Evolutionary conservation across 2,113 vertebrate genomes (phyloP).

Genomic region (Spermophilus dauricus): DNA sequence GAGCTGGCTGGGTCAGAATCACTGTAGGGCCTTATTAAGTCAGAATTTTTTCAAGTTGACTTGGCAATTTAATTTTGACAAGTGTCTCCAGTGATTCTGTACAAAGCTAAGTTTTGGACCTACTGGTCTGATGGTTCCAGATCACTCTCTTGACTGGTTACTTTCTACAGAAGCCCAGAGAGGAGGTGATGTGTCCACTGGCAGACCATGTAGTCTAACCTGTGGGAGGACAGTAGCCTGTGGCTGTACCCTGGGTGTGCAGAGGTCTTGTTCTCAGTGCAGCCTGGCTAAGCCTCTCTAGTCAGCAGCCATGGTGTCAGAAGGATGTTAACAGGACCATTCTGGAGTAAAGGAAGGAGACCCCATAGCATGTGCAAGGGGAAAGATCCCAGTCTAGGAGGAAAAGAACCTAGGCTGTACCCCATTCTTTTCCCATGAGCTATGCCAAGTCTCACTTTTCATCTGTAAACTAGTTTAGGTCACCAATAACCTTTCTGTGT

Average conservation of each 20-base stretch:
- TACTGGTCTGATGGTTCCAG: neutral
- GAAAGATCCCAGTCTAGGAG: neutral
- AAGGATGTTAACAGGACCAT: neutral
- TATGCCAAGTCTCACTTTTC: neutral
- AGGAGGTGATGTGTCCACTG: rapidly evolving
- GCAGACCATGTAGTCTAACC: rapidly evolving
- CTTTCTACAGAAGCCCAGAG: no score
- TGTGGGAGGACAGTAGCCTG: neutral
- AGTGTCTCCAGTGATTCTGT: neutral
- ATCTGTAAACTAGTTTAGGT: neutral
- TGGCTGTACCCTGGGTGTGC: rapidly evolving
- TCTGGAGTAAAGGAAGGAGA: neutral
- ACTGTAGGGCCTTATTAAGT: neutral
- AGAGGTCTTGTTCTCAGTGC: neutral
- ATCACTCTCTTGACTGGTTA: no score
- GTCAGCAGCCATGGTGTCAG: neutral
- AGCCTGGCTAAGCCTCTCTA: rapidly evolving
- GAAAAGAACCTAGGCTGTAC: neutral
- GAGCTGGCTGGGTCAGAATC: neutral
- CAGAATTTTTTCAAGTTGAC: neutral
- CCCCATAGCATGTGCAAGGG: neutral
- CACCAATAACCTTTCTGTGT: neutral
- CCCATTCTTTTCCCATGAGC: neutral
- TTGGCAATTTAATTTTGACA: neutral
- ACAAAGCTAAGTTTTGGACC: neutral